Evolutionary conservation across 92 coral and sea anemone genomes (phyloP), one percentile per base, ranked within the genome.

Genomic region (Heteractis magnifica): DNA sequence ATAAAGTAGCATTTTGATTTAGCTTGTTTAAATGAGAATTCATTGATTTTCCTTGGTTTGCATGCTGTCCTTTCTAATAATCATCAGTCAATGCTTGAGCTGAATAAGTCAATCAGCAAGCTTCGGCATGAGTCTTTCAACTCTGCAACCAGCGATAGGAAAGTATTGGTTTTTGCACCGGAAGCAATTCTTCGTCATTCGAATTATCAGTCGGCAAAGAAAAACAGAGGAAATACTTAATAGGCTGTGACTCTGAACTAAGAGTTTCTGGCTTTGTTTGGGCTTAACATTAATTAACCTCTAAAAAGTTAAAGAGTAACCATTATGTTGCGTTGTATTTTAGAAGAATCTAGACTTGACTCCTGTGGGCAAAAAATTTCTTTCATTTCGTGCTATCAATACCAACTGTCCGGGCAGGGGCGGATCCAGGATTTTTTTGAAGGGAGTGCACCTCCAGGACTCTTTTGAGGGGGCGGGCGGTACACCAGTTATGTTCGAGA

Each of bases 231-330:
- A n/a, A n/a, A 10, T 7, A 10, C 48, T 26, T 68, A 68, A 26
- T 14, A 65, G 26, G 21, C 41, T n/a, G 19, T 6, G 41, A 20
- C 26, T 53, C 8, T 1, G 12, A 53, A 11, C 12, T 53, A 7
- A 53, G 12, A 12, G 13, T 53, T 12, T 53, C 13, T 12, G 58
- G 9, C 10, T 53, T 14, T 59, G 65, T 65, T 65, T 65, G 19
- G 72, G 72, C 26, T 65, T 65, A 65, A 65, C 72, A 18, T 6
- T 65, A 53, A 68, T 68, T 68, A 68, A 16, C 73, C 73, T 68
- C 23, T 23, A 13, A 6, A 23, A 34, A 0, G 44, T 34, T 62
- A 16, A 21, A 21, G 73, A 68, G 73, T 68, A 68, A 21, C 73
- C 0, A 68, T 68, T 68, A 20, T 68, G 44, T 21, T 10, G 4